phyloP scores from a whole-genome alignment of 1,140 invertebrate species.

The Brachionus manjavacas region DNA sequence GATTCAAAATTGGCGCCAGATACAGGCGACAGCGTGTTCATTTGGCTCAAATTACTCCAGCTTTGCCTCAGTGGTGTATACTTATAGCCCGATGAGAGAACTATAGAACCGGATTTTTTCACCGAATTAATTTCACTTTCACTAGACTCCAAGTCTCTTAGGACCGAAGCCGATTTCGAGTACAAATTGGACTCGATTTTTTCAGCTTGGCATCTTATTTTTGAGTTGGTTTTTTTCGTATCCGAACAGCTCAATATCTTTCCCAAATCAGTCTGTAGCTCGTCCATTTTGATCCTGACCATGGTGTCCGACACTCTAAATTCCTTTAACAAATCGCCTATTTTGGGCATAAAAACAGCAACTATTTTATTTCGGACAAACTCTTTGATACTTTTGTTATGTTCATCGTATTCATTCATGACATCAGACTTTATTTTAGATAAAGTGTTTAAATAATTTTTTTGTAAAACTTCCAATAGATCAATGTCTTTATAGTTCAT shows the following conservation, averaged over 20 bases:
- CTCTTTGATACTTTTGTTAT: neutral
- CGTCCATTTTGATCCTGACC: neutral
- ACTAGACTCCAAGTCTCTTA: neutral
- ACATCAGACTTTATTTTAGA: conserved; percentile 31
- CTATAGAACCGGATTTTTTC: conserved; percentile 18
- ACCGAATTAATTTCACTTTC: neutral
- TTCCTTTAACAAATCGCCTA: conserved; percentile 27
- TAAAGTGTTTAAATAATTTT: conserved; percentile 8
- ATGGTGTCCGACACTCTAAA: conserved; percentile 13
- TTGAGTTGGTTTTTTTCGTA: neutral
- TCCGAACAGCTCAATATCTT: neutral
- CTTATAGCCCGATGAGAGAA: conserved; percentile 25
- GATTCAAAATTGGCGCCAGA: conserved; percentile 18
- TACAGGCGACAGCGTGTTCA: neutral
- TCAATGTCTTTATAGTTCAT: conserved; percentile 11
- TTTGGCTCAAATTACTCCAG: conserved; percentile 33
- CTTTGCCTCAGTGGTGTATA: conserved; percentile 38
- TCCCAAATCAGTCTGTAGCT: neutral
- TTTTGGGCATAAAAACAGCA: conserved; percentile 19
- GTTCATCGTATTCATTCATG: conserved; percentile 17
- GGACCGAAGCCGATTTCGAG: neutral
- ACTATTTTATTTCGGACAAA: conserved; percentile 9
- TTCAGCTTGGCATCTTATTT: neutral
- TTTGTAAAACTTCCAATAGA: conserved; percentile 11
- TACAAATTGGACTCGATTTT: neutral